A percentile compares a stretch with the other conserved stretches of the same genome.
Conservation (phyloP, 2,888 invertebrate species). For the Drosophila emarginata region DNA sequence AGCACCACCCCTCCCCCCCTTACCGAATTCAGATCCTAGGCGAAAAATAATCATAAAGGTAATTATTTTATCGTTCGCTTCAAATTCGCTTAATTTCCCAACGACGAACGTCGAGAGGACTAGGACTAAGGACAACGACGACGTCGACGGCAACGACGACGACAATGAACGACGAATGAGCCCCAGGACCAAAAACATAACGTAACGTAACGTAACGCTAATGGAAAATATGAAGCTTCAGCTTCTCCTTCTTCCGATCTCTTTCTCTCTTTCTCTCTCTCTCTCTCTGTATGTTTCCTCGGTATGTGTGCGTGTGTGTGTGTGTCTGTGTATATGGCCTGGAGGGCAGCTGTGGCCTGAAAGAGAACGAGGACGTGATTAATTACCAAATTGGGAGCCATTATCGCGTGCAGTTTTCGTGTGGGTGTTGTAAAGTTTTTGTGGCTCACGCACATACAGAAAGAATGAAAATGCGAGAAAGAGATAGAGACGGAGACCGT, state of each 20-base stretch:
- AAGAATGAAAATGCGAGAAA: constrained; percentile 1
- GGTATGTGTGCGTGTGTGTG: background rate
- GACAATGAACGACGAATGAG: constrained; percentile 22
- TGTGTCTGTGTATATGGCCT: constrained; percentile 17
- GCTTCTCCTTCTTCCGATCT: background rate
- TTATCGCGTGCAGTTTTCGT: constrained; percentile 60
- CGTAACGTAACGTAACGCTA: constrained; percentile 37
- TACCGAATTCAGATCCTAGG: constrained; percentile 11
- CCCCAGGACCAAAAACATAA: constrained; percentile 8
- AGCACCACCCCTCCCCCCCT: background rate
- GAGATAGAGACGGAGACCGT: background rate
- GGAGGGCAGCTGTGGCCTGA: constrained; percentile 48
- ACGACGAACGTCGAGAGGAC: constrained; percentile 25
- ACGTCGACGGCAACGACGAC: constrained; percentile 27
- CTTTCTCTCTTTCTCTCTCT: background rate
- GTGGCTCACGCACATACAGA: constrained; percentile 50
- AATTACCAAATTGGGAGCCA: constrained; percentile 77
- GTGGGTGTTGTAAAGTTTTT: constrained; percentile 63
- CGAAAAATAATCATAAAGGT: constrained; percentile 71
- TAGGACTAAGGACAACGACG: too few relatives aligned
- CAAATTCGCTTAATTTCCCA: constrained; percentile 67
- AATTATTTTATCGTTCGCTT: constrained; percentile 71
- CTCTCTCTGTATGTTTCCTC: too few relatives aligned
- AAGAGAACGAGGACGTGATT: constrained; percentile 69
- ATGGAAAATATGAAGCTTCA: constrained; percentile 59